Evolutionary conservation across 2,888 invertebrate species (phyloP).

Genomic region (Acleris literana): DNA sequence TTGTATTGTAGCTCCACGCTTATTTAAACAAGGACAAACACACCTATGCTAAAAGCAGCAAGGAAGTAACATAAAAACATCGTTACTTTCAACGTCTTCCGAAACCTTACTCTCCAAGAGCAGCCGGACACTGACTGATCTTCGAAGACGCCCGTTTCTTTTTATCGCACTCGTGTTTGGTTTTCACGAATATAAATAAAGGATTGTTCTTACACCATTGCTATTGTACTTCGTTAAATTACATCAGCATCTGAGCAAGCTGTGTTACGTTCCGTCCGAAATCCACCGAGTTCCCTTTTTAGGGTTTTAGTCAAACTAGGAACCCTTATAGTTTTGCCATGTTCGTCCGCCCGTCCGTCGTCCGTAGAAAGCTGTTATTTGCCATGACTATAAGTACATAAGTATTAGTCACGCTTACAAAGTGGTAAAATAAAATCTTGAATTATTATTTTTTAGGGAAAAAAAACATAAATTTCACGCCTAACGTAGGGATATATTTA

Average conservation of each 20-base stretch:
- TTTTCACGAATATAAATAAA: neutral
- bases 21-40: neutral
- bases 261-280: neutral
- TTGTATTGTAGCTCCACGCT: too few species aligned
- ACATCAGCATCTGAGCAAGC: neutral
- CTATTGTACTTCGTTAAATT: neutral
- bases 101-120: neutral
- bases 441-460: too few species aligned
- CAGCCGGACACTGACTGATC: constrained; percentile 5
- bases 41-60: neutral
- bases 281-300: too few species aligned
- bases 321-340: too few species aligned
- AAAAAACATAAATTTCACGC: too few species aligned
- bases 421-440: too few species aligned
- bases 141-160: neutral
- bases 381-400: too few species aligned
- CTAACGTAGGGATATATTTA: too few species aligned
- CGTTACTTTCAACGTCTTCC: neutral
- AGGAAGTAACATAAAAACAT: neutral
- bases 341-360: too few species aligned
- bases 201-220: neutral
- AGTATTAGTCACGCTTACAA: too few species aligned
- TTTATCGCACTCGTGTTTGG: neutral
- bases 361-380: too few species aligned
- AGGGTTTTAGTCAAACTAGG: too few species aligned